These are phyloP conservation scores for Grammomys dolichurus DNA, from an alignment of 2,113 vertebrate genomes.

Conservation along the genomic window DNA sequence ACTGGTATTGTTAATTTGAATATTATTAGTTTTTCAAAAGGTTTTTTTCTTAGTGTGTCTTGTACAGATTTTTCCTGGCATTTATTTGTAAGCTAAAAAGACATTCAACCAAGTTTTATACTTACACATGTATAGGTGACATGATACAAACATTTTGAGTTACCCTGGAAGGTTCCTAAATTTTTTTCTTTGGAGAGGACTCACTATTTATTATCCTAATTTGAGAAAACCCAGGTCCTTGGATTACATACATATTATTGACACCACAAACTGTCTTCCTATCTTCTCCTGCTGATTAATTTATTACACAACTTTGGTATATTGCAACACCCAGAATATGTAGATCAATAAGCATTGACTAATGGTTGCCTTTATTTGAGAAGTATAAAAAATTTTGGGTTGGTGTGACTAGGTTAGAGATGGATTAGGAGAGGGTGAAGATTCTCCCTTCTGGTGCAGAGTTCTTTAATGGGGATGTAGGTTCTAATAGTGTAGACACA, in stretches of 20 bases:
- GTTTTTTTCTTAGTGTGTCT: not conserved
- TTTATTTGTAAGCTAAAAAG: constrained; percentile 26
- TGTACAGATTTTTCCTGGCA: not conserved
- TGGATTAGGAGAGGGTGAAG: not conserved
- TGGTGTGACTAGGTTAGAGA: not conserved
- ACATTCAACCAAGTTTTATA: not conserved
- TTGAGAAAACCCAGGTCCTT: constrained; percentile 6
- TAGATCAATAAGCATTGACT: not conserved
- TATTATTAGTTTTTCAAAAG: constrained; percentile 28
- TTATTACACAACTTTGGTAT: not conserved
- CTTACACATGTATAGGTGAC: not conserved
- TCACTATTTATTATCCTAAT: not conserved
- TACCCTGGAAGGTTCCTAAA: constrained; percentile 7
- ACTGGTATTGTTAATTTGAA: constrained; percentile 36
- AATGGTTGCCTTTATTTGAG: not conserved
- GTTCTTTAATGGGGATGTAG: not conserved
- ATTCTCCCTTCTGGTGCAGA: not conserved
- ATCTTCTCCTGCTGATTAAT: not conserved
- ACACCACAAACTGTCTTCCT: not conserved
- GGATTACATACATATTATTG: not conserved
- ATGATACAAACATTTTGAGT: not conserved
- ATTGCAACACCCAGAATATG: not conserved
- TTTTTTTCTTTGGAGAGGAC: constrained; percentile 10
- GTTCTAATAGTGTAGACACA: not conserved
- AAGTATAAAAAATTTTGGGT: not conserved